phyloP scores from a whole-genome alignment of 2,113 vertebrate genomes.

The Archocentrus centrarchus region DNA sequence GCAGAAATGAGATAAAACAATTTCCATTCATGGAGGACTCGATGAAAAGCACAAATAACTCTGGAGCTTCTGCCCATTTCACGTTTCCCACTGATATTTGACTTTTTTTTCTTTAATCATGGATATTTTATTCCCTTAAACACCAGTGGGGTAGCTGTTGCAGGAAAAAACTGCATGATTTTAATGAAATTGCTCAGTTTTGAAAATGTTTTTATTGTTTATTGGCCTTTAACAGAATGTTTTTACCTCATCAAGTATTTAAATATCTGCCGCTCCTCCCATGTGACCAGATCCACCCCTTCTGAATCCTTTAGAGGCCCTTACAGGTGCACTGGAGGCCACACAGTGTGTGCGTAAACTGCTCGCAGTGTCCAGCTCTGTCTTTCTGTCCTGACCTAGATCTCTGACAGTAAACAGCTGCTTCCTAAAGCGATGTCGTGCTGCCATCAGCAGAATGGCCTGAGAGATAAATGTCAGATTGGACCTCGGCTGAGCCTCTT shows the following conservation, averaged over 20 bases:
- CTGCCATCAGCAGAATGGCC: slow-evolving; percentile 82
- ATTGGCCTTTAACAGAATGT: neutral
- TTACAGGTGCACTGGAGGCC: slow-evolving; percentile 9
- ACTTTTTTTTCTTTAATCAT: neutral
- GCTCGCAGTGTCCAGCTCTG: slow-evolving; percentile 42
- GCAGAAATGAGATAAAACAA: too few relatives aligned
- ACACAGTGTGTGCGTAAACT: neutral
- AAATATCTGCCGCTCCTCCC: neutral
- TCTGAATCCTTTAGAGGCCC: neutral
- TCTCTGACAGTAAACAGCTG: slow-evolving; percentile 86
- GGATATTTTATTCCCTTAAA: neutral
- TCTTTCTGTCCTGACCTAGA: slow-evolving; percentile 80
- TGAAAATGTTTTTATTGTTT: neutral
- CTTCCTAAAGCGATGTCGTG: slow-evolving; percentile 72
- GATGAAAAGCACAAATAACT: neutral
- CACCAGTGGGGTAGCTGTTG: too few relatives aligned
- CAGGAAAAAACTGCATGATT: neutral
- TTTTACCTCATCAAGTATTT: neutral
- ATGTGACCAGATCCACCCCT: neutral
- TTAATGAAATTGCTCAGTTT: neutral
- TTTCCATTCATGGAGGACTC: neutral
- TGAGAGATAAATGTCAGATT: slow-evolving; percentile 86
- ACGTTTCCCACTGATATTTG: neutral
- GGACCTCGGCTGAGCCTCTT: slow-evolving; percentile 74
- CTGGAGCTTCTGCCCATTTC: neutral